Percentiles rank a stretch among this genome's conserved stretches.
phyloP scores from a whole-genome alignment of 1,140 invertebrate genomes.

The Ladona fulva region DNA sequence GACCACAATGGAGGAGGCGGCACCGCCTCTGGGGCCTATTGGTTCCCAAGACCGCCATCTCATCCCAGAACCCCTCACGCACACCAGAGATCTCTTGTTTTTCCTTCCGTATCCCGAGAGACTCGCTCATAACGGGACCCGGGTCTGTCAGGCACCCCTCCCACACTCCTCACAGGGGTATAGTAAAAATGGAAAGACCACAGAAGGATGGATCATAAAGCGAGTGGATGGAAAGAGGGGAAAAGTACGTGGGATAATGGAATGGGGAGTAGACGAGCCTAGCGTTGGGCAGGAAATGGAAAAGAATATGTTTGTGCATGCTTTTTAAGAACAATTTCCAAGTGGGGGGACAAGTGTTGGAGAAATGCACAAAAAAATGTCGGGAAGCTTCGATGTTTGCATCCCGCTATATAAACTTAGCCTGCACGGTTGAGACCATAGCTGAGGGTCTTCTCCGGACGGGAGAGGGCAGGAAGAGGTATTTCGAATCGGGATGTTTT shows the following conservation, averaged over 20 bases:
- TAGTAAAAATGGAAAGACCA: background rate
- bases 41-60: conserved; percentile 1
- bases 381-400: background rate
- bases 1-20: background rate
- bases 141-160: background rate
- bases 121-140: conserved; percentile 1
- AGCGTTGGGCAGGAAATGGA: no score
- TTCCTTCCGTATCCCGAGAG: background rate
- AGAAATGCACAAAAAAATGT: background rate
- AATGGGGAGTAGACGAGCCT: background rate
- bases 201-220: background rate
- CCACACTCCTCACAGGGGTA: background rate
- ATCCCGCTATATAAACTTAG: background rate
- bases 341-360: background rate
- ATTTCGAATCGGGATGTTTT: background rate
- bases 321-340: background rate
- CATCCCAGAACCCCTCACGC: background rate
- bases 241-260: background rate
- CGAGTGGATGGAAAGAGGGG: background rate
- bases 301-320: background rate
- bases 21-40: conserved; percentile 5
- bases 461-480: background rate
- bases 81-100: background rate
- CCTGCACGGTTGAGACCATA: background rate
- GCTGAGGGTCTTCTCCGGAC: background rate